These are phyloP conservation scores for Canis aureus DNA, from an alignment of 2,113 vertebrate species.

Conservation along the genomic window DNA sequence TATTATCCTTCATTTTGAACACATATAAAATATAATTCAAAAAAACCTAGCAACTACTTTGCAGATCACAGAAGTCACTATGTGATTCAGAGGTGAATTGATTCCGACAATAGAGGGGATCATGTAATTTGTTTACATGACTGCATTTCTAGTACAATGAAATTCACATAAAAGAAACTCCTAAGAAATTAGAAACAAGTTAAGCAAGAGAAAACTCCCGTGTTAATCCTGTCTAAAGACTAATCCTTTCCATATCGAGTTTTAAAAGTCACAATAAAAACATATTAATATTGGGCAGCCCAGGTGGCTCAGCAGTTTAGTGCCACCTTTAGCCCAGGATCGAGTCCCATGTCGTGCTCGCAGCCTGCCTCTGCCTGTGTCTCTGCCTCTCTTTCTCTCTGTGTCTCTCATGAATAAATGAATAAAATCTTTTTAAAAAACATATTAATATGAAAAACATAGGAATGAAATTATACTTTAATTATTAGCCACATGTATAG, in stretches of 20 bases:
- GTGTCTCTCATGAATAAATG: too few species aligned
- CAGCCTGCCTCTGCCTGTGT: too few species aligned
- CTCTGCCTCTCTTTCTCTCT: too few species aligned
- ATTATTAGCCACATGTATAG: not conserved
- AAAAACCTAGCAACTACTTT: not conserved
- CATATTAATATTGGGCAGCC: not conserved
- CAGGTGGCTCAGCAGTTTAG: too few species aligned
- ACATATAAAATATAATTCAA: not conserved
- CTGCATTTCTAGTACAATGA: not conserved
- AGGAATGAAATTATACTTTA: not conserved
- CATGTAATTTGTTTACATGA: not conserved
- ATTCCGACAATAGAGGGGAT: not conserved
- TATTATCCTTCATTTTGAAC: constrained; percentile 13
- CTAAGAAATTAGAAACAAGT: not conserved
- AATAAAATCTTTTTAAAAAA: not conserved
- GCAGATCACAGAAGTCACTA: constrained; percentile 8
- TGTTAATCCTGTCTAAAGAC: not conserved
- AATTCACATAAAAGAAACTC: not conserved
- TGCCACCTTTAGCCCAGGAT: too few species aligned
- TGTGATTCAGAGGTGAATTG: not conserved
- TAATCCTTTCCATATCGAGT: not conserved
- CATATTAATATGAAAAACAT: not conserved
- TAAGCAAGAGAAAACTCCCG: not conserved
- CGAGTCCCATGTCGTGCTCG: too few species aligned
- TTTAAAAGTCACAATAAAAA: not conserved